Base-by-base conservation (phyloP, 1,140 invertebrate genomes). In the Camponotus pennsylvanicus region DNA sequence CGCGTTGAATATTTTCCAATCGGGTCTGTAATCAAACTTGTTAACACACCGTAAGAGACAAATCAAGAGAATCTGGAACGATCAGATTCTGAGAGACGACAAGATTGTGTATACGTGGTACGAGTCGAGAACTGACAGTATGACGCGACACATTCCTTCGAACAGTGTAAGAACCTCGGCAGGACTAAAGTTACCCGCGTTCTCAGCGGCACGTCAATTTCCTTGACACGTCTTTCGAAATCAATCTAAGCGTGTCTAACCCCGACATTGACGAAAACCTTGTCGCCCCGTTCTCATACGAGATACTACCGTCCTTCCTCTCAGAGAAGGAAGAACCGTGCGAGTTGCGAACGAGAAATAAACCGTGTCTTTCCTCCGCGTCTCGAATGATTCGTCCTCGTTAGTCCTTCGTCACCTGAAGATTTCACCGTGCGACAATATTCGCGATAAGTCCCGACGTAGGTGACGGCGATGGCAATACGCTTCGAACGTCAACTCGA, bases 141-240 rank as follows among this genome's bases (percentile, higher is more conserved):
- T 89, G 88, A 89, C 88, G 52, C 27, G 42, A 86, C 88, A 57
- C 88, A 89, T 89, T 89, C 88, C 83, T 49, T 0, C 67, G 55
- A 42, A 49, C 49, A 32, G 67, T 59, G 71, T 79, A 66, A 85
- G 78, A 86, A 77, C n/a, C 77, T 42, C 27, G 34, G 42, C 52
- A 37, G 55, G 37, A 45, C 71, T 61, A 85, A 52, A 59, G 37
- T 70, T 27, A 73, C 55, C 27, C 59, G 49, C 32, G 49, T 66
- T 64, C 70, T 61, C 64, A 71, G 73, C 61, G 49, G 49, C 37
- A 67, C 66, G 73, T 85, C 86, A 21, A 85, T 85, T 89, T 85
- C 11, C 59, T 37, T 1, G 66, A 71, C 52, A 34, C 34, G 42
- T 63, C 34, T 63, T 57, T 85, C 86, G 82, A 85, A 69, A 85